A percentile compares a stretch with the other conserved stretches of the same genome.
Conservation (phyloP, 2,113 vertebrate species). For the Mesembrinibis cayennensis region DNA sequence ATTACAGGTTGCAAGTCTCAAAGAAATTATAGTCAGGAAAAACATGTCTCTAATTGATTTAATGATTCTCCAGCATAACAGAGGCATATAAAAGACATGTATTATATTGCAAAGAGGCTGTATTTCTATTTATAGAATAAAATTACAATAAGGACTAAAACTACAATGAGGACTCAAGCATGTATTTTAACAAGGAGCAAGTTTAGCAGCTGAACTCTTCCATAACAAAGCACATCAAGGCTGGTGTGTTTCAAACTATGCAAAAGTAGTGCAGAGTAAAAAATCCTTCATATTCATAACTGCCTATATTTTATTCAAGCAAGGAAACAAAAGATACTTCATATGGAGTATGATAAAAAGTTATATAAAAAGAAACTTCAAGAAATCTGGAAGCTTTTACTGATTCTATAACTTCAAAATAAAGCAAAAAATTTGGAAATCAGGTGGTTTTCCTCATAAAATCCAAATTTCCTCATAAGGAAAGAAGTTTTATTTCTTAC, state of each 20-base stretch:
- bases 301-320: neutral
- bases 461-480: neutral
- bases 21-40: neutral
- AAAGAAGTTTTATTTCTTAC: neutral
- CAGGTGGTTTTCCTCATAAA: neutral
- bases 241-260: neutral
- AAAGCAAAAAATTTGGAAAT: neutral
- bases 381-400: neutral
- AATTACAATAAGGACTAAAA: neutral
- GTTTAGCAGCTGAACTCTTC: neutral
- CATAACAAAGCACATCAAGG: neutral
- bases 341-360: neutral
- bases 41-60: constrained; percentile 25
- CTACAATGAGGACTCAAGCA: neutral
- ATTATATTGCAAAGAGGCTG: neutral
- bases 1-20: neutral
- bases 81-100: neutral
- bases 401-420: neutral
- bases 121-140: neutral
- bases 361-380: neutral
- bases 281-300: neutral
- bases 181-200: neutral
- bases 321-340: neutral
- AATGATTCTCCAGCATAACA: neutral
- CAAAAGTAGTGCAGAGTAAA: neutral